Base-by-base conservation (phyloP, 2,888 invertebrate genomes). In the Allolobophora icterica region DNA sequence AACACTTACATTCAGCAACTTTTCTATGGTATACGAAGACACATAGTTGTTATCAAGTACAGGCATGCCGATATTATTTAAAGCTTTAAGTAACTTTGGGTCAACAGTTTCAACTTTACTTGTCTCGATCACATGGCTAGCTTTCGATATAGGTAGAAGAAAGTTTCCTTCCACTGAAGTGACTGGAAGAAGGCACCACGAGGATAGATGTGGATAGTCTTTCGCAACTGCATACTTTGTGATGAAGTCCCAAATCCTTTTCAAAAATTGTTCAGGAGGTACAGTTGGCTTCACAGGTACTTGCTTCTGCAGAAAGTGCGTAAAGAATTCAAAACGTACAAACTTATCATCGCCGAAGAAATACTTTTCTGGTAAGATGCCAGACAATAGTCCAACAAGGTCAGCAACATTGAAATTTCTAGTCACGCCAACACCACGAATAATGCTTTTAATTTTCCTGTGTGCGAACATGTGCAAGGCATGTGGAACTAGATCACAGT, bases 161-260 rank as follows among this genome's bases (percentile, higher is more conserved):
- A 87, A 15, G 34, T 35, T 24, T 24, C 24, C 38, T 19, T 38
- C 8, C 21, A 21, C 38, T 38, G 38, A 24, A 5, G 6, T 24
- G 38, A 87, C 87, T 35, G 87, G 87, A 87, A 87, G 87, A 87
- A 87, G 87, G 15, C 87, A 87, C 87, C 87, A 87, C 38, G 34
- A 19, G 19, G 34, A 24, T 38, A 87, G 38, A 34, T 8, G 19
- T 38, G 34, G 21, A 87, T 35, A 35, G 34, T 87, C 87, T 34
- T 38, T 24, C 8, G 87, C 34, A 34, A n/a, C 87, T 38, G 38
- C 34, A 24, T 19, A 6, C 24, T 13, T 0, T 35, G 87, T 35
- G 38, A 87, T 87, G 38, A 87, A 87, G 2, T 87, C 5, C 87
- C 87, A 87, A 15, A 87, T 87, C 21, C 38, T 87, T 87, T 87